Conservation (phyloP, 2,888 invertebrate species). For the Spilosoma lubricipeda region DNA sequence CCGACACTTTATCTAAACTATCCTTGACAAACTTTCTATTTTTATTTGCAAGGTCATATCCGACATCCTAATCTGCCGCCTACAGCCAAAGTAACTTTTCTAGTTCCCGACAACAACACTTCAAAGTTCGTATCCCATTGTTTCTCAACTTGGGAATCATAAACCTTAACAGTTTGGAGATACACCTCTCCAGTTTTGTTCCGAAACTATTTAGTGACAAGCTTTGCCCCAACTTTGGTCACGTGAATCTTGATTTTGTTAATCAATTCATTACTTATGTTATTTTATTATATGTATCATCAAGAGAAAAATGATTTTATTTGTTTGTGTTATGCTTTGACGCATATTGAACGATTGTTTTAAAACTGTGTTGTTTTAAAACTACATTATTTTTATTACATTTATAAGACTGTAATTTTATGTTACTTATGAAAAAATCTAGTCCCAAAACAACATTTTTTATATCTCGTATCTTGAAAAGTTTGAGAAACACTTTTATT, state of each 20-base stretch:
- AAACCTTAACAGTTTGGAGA: background rate
- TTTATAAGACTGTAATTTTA: no score
- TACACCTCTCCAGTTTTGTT: background rate
- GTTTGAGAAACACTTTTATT: conserved; percentile 12
- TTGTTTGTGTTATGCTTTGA: no score
- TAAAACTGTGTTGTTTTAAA: no score
- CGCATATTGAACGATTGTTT: no score
- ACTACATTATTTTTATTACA: no score
- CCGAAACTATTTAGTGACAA: background rate
- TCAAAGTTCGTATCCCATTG: conserved; percentile 18
- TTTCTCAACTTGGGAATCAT: conserved; percentile 13
- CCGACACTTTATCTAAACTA: conserved; percentile 6
- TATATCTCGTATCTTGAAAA: background rate
- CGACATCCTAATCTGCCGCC: conserved; percentile 21
- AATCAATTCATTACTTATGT: background rate
- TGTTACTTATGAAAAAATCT: no score
- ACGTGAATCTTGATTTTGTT: background rate
- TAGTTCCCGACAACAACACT: conserved; percentile 30
- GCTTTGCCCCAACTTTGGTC: background rate
- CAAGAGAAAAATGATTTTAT: no score
- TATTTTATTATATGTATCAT: no score
- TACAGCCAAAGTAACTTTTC: conserved; percentile 31
- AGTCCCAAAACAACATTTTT: no score
- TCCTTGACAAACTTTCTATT: conserved; percentile 18
- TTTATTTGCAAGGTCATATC: conserved; percentile 35